Conservation (phyloP, 2,797 vertebrate species). For the Poecilia velifera region DNA sequence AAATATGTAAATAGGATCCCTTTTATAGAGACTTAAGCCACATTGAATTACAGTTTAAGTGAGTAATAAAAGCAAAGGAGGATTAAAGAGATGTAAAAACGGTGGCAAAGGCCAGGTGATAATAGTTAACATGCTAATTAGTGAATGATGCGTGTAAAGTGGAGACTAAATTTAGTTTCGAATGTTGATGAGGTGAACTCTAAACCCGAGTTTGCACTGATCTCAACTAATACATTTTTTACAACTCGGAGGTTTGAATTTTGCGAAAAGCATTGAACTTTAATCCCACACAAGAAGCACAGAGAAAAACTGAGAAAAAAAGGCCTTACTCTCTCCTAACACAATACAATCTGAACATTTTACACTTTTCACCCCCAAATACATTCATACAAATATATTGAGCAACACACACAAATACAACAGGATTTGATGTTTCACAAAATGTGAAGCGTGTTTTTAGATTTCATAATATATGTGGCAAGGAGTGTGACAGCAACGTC, state of each 20-base stretch:
- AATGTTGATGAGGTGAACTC: not conserved
- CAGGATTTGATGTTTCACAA: not conserved
- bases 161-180: not conserved
- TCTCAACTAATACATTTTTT: not conserved
- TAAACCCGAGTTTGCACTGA: not conserved
- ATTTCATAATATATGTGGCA: not conserved
- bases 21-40: not conserved
- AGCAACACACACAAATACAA: not conserved
- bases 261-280: not conserved
- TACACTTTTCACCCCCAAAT: not conserved
- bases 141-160: not conserved
- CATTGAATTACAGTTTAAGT: not conserved
- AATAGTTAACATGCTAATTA: not conserved
- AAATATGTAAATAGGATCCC: not conserved
- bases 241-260: not conserved
- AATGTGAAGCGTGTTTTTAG: not conserved
- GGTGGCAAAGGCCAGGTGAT: not conserved
- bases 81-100: not conserved
- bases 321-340: not conserved
- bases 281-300: not conserved
- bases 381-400: not conserved
- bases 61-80: not conserved
- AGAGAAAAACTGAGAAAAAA: not conserved
- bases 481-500: not conserved
- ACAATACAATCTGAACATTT: not conserved